Evolutionary conservation across 2,888 invertebrate genomes (phyloP).

Genomic region (Phasia obesa): DNA sequence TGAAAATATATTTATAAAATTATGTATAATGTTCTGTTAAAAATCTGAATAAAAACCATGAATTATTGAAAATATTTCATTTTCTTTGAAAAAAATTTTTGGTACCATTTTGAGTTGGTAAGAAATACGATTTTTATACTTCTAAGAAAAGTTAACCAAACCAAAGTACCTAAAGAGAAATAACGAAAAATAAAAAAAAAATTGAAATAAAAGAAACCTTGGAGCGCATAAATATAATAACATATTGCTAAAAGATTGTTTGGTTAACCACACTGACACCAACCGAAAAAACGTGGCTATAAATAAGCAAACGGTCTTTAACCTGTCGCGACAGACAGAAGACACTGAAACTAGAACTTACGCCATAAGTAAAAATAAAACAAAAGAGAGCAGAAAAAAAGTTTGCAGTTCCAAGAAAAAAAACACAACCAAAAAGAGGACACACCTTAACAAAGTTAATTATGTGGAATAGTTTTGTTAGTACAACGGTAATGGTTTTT

Average conservation of each 20-base stretch:
- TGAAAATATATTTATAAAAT: no score
- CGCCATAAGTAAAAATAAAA: background rate
- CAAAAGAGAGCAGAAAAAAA: background rate
- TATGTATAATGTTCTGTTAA: no score
- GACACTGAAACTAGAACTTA: conserved; percentile 49
- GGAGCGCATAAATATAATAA: conserved; percentile 14
- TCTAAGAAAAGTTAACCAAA: no score
- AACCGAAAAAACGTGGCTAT: conserved; percentile 43
- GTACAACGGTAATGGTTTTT: background rate
- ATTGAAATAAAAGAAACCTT: background rate
- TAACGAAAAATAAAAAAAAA: background rate
- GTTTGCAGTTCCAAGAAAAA: background rate
- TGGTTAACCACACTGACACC: conserved; percentile 22
- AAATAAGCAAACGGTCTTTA: conserved; percentile 68
- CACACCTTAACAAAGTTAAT: conserved; percentile 25
- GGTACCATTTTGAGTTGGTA: no score
- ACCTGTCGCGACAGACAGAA: conserved; percentile 65
- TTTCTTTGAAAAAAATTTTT: no score
- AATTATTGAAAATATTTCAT: no score
- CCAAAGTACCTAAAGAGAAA: conserved; percentile 27
- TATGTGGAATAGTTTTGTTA: conserved; percentile 35
- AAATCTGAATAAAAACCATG: no score
- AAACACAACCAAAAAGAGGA: background rate
- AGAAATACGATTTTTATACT: no score
- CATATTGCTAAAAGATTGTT: conserved; percentile 15